Evolutionary conservation across 2,888 invertebrate genomes (phyloP).

Genomic region (Athalia rosae): DNA sequence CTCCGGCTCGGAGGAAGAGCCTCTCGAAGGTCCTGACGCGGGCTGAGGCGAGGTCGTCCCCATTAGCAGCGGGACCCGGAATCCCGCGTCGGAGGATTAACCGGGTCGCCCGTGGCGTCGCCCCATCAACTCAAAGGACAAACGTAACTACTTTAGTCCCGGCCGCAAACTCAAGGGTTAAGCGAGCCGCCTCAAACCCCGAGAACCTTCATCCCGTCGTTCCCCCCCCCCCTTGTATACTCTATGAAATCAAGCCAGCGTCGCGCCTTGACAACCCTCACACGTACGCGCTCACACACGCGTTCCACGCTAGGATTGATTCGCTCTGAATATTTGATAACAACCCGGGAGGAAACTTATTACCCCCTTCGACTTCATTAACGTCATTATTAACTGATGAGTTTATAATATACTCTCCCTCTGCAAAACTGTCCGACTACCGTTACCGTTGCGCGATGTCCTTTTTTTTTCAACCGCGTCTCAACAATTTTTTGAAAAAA

Average conservation of each 20-base stretch:
- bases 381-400: conserved; percentile 65
- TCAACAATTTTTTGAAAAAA: no score
- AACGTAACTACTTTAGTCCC: conserved; percentile 73
- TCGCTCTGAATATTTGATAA: conserved; percentile 72
- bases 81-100: conserved; percentile 62
- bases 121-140: conserved; percentile 71
- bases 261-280: conserved; percentile 51
- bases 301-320: conserved; percentile 66
- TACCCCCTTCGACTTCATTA: conserved; percentile 63
- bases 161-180: conserved; percentile 73
- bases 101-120: conserved; percentile 64
- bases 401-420: conserved; percentile 50
- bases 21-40: background rate
- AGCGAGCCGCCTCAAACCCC: conserved; percentile 63
- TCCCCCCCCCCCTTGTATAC: no score
- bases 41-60: conserved; percentile 14
- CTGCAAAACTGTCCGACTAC: background rate
- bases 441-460: no score
- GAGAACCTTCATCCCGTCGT: background rate
- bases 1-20: background rate
- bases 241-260: conserved; percentile 40
- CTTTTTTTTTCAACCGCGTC: no score
- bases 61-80: background rate
- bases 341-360: conserved; percentile 61
- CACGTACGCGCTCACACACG: conserved; percentile 2